A percentile compares a stretch with the other conserved stretches of the same genome.
phyloP scores from a whole-genome alignment of 2,113 vertebrate species.

The Mus spicilegus region DNA sequence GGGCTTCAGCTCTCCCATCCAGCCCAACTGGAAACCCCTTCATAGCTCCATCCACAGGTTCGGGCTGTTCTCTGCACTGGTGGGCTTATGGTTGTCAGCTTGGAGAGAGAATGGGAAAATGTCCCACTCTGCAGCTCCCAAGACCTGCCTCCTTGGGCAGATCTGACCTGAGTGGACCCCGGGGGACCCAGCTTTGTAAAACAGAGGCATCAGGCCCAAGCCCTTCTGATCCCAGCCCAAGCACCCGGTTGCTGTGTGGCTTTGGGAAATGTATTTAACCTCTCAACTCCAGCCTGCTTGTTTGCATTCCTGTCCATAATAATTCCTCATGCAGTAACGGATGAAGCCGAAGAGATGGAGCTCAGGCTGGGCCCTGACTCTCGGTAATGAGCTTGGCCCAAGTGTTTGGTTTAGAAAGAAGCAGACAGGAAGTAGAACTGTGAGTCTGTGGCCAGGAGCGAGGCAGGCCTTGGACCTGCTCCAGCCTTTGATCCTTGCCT shows the following conservation, averaged over 20 bases:
- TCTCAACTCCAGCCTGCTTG: not conserved
- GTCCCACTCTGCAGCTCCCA: not conserved
- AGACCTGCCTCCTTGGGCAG: not conserved
- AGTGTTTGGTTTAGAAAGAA: not conserved
- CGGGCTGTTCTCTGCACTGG: not conserved
- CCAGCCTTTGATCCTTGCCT: not conserved
- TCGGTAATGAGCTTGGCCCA: accelerated
- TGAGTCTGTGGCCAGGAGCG: not conserved
- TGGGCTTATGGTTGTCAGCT: not conserved
- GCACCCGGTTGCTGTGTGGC: not conserved
- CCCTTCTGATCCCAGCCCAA: not conserved
- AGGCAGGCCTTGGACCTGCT: not conserved
- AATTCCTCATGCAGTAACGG: accelerated
- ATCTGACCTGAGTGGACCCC: not conserved
- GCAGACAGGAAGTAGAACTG: not conserved
- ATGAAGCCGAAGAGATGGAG: accelerated
- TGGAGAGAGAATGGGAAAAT: not conserved
- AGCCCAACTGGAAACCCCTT: too few relatives aligned
- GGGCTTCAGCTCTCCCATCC: not conserved
- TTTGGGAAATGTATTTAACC: not conserved
- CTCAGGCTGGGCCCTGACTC: accelerated
- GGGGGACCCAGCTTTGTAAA: not conserved
- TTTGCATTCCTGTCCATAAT: not conserved
- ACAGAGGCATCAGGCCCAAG: not conserved
- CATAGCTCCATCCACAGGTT: not conserved